phyloP scores from a whole-genome alignment of 2,113 vertebrate genomes.

The Perca schrenkii region DNA sequence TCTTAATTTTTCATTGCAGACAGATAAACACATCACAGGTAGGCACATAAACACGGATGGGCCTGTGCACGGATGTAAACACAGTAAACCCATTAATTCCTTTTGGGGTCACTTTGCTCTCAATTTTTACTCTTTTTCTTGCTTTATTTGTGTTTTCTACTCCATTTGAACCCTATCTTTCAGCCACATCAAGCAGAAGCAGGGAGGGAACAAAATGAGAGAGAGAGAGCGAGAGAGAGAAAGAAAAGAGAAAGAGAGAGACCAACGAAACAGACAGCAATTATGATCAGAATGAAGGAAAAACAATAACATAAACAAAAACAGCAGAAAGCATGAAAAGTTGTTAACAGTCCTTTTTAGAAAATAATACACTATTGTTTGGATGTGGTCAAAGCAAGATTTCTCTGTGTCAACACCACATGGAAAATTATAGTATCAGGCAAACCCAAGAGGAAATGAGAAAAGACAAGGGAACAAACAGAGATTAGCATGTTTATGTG shows the following conservation, averaged over 20 bases:
- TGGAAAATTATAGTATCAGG: conserved; percentile 60
- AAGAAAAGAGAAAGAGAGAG: conserved; percentile 7
- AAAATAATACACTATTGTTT: conserved; percentile 61
- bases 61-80: not conserved
- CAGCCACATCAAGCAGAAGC: conserved; percentile 58
- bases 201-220: conserved; percentile 10
- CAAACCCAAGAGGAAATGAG: conserved; percentile 71
- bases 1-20: conserved; percentile 30
- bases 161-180: conserved; percentile 23
- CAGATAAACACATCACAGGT: conserved; percentile 39
- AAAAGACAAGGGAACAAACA: conserved; percentile 74
- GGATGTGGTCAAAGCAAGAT: conserved; percentile 56
- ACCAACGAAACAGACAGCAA: conserved; percentile 46
- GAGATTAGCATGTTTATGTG: conserved; percentile 72
- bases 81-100: conserved; percentile 29
- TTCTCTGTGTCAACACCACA: conserved; percentile 70
- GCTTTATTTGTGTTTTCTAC: conserved; percentile 39
- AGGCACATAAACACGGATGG: conserved; percentile 15
- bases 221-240: not conserved
- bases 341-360: conserved; percentile 50
- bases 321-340: conserved; percentile 51
- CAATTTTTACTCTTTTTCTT: conserved; percentile 33
- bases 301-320: conserved; percentile 63
- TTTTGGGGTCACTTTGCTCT: conserved; percentile 35
- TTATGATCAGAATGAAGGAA: conserved; percentile 53